Conservation (phyloP, 2,888 invertebrate genomes). For the Esperia sulphurella region DNA sequence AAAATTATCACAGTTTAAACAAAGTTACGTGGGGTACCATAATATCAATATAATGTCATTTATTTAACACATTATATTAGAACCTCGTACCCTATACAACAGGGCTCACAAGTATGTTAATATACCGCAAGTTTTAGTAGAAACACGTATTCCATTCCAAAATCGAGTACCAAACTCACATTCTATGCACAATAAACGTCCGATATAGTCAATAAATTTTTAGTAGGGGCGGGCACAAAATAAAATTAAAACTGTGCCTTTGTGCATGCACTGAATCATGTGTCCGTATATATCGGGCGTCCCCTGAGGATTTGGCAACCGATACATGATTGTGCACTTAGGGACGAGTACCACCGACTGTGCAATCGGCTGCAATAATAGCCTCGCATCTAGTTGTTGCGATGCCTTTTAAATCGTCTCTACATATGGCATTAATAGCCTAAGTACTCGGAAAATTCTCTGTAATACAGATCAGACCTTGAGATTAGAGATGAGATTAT, state of each 20-base stretch:
- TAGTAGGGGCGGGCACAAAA: conserved; percentile 47
- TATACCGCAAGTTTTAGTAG: neutral
- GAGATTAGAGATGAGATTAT: too few species aligned
- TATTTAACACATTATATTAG: too few species aligned
- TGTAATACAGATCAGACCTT: too few species aligned
- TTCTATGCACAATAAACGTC: conserved; percentile 45
- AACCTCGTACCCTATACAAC: too few species aligned
- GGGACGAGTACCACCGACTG: conserved; percentile 29
- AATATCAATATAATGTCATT: too few species aligned
- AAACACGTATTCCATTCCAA: conserved; percentile 2
- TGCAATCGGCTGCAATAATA: conserved; percentile 25
- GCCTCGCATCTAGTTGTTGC: conserved; percentile 12
- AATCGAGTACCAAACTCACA: conserved; percentile 26
- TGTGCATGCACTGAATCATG: conserved; percentile 59
- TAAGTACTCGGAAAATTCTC: too few species aligned
- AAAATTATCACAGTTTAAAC: too few species aligned
- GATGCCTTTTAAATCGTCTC: too few species aligned
- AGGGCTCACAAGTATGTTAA: too few species aligned
- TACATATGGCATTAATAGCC: too few species aligned
- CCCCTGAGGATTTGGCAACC: conserved; percentile 72
- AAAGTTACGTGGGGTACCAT: too few species aligned
- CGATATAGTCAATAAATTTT: conserved; percentile 56
- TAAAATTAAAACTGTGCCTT: conserved; percentile 61
- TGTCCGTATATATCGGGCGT: conserved; percentile 35
- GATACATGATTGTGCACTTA: conserved; percentile 76